Evolutionary conservation across 1,140 invertebrate species (phyloP), one percentile per base, ranked within the genome.

Genomic region (Microplitis mediator): DNA sequence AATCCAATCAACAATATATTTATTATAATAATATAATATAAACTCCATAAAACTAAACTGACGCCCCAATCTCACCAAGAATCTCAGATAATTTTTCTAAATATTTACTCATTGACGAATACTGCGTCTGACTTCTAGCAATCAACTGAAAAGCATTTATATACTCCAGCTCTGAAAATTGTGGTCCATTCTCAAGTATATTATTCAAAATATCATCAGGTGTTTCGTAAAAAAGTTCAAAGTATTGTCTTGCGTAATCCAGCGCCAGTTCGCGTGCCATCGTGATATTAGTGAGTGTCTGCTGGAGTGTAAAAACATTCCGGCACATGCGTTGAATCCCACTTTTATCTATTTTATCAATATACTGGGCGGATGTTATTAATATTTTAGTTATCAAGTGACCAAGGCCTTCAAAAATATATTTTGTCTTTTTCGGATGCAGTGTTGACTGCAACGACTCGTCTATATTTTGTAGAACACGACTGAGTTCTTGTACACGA

Each of bases 361-460:
- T 91, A 80, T 93, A 93, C 74, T 95, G 93, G 9, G 93, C 92
- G 52, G 92, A 93, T 73, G 92, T 94, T 76, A 97, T 96, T 23
- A 97, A 86, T 75, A 97, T 95, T 72, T 94, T 94, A 0, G 95
- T 90, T 58, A 96, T 93, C 11, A 97, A 84, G 84, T 95, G 94
- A 3, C 95, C 96, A 8, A 99, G 87, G 8, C 97, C 97, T 88
- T 97, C 95, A 88, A 99, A 97, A 70, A 99, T 93, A 83, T 98
- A 99, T 92, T 94, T 95, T 52, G 93, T 92, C 80, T 97, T 96
- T 45, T 91, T 89, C 4, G 91, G 91, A 80, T 91, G 88, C 16
- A 97, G 82, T 74, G 92, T 93, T 14, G 91, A 90, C 69, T 90
- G 90, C 72, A 97, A 88, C 13, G 93, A 90, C 82, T 95, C 93